phyloP scores from a whole-genome alignment of 2,888 invertebrate species.

The Chesias legatella region DNA sequence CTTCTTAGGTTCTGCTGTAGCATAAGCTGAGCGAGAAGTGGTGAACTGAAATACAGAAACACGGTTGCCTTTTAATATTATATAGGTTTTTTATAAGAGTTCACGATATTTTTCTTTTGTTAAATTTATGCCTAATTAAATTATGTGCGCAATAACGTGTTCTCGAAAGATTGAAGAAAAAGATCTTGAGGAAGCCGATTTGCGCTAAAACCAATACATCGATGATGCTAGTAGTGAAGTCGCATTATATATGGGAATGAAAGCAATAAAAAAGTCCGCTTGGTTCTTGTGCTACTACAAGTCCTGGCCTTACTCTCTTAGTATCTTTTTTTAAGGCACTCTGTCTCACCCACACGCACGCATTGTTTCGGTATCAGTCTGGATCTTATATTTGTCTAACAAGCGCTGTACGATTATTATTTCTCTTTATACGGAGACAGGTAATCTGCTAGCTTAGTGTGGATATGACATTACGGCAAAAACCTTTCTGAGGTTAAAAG shows the following conservation, averaged over 20 bases:
- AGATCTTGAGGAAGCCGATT: no score
- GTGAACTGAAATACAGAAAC: neutral
- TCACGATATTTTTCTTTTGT: no score
- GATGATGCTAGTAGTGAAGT: no score
- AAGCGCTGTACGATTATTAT: conserved; percentile 76
- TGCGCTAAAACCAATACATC: no score
- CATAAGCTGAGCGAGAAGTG: conserved; percentile 13
- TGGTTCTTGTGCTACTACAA: neutral
- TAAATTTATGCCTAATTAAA: no score
- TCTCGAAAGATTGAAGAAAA: no score
- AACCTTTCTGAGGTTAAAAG: no score
- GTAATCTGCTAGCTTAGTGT: conserved; percentile 32
- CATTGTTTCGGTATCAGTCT: conserved; percentile 69
- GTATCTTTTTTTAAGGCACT: conserved; percentile 41
- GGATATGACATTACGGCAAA: conserved; percentile 33
- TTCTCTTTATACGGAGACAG: conserved; percentile 59
- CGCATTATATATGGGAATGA: no score
- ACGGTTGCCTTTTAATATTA: no score
- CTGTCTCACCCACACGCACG: conserved; percentile 64
- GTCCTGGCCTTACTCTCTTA: conserved; percentile 10
- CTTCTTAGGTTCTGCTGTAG: conserved; percentile 8
- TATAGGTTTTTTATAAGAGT: no score
- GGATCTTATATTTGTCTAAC: conserved; percentile 77
- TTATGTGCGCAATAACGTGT: no score
- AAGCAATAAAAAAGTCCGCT: no score